phyloP scores from a whole-genome alignment of 2,797 vertebrate species.

The Malurus leucopterus region DNA sequence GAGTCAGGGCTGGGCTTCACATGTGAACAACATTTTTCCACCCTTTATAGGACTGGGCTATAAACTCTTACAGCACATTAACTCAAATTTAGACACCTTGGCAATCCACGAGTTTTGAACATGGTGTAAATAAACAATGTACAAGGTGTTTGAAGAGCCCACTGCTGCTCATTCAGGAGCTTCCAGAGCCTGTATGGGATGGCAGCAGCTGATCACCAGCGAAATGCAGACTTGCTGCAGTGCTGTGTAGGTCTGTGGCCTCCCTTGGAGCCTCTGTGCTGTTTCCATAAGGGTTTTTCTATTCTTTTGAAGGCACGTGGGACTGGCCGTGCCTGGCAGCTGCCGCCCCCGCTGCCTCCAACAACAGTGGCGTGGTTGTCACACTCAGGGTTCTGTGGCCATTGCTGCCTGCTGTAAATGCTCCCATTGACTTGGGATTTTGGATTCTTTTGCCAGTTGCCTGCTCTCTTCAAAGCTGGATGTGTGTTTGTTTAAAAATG shows the following conservation, averaged over 20 bases:
- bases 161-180: background rate
- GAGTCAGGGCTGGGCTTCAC: background rate
- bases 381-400: background rate
- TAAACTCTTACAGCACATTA: background rate
- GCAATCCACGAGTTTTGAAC: background rate
- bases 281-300: background rate
- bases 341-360: background rate
- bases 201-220: background rate
- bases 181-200: background rate
- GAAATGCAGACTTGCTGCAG: background rate
- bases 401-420: background rate
- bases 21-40: background rate
- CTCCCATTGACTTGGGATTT: background rate
- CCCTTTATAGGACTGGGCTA: background rate
- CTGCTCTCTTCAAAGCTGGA: background rate
- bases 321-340: background rate
- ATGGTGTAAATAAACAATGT: background rate
- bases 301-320: background rate
- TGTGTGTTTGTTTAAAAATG: background rate
- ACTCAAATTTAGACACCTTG: background rate
- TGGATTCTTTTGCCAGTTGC: background rate
- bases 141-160: background rate
- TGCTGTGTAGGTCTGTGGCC: background rate
- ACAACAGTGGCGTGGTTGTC: background rate
- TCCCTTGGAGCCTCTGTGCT: background rate